Base-by-base conservation (phyloP, 2,888 invertebrate genomes). In the Brachyptera risi region DNA sequence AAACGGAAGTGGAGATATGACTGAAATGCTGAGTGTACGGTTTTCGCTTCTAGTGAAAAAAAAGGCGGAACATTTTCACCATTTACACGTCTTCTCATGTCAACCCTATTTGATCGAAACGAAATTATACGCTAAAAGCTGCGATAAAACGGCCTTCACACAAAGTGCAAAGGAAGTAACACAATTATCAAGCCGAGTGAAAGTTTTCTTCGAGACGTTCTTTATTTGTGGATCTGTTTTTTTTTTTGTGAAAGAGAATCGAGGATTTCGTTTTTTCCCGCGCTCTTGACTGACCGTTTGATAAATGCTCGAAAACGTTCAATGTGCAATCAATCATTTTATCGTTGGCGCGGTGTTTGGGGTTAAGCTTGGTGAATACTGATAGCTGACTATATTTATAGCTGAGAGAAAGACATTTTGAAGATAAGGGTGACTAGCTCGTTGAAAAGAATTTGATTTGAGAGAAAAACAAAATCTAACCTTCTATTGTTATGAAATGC, bases 321-420 rank as follows among this genome's bases (percentile, higher is more conserved):
- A 21, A 4, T 24, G n/a, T n/a, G 47, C 47, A 24, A 47, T 47
- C 47, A 21, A 47, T 47, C 47, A 47, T 47, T 17, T 21, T 47
- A 47, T 47, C 47, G 21, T 21, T 47, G 47, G 17, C 42, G 17
- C 31, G 31, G 5, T 31, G 31, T 31, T 5, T 31, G 31, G n/a
- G n/a, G n/a, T n/a, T n/a, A n/a, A 31, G 31, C 31, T 31, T 31
- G n/a, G 31, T 47, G 47, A 47, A 47, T 47, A 23, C 47, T 47
- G 47, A 47, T 47, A 42, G 21, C n/a, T n/a, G n/a, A n/a, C n/a
- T n/a, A n/a, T n/a, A n/a, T n/a, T n/a, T n/a, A n/a, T n/a, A n/a
- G n/a, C n/a, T n/a, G n/a, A n/a, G 21, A 42, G 17, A 21, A 42
- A 42, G 42, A 42, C n/a, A n/a, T n/a, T n/a, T n/a, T n/a, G n/a